A percentile compares a stretch with the other conserved stretches of the same genome.
These are phyloP conservation scores for Pterostichus madidus DNA, from an alignment of 2,888 invertebrate species.

Conservation along the genomic window DNA sequence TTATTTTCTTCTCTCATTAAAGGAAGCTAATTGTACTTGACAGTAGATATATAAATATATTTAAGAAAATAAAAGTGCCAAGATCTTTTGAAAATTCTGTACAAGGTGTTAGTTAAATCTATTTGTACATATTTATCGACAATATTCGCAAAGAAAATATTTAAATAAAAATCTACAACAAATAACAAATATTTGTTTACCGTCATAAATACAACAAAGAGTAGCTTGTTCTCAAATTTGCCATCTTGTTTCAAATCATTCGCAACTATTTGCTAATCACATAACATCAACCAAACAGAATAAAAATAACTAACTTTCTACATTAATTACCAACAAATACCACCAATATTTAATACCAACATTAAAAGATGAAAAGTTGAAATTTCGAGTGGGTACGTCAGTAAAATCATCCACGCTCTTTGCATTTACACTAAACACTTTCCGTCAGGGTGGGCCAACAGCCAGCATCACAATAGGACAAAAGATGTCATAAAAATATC, in stretches of 20 bases:
- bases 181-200: slow-evolving; percentile 50
- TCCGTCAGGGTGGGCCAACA: slow-evolving; percentile 48
- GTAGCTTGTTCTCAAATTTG: slow-evolving; percentile 48
- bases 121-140: slow-evolving; percentile 56
- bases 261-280: slow-evolving; percentile 47
- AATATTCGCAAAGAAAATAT: slow-evolving; percentile 15
- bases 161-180: slow-evolving; percentile 40
- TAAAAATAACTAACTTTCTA: not conserved
- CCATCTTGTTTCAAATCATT: slow-evolving; percentile 32
- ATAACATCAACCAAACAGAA: not conserved
- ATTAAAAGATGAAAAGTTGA: not conserved
- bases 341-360: not conserved
- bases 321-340: not conserved
- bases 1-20: no score
- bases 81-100: not conserved
- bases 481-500: slow-evolving; percentile 71
- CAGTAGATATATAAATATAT: no score
- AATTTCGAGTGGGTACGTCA: not conserved
- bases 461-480: slow-evolving; percentile 64
- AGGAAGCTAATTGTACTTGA: no score
- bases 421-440: slow-evolving; percentile 42
- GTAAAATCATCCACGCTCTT: slow-evolving; percentile 46
- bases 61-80: no score
- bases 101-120: slow-evolving; percentile 14
- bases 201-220: slow-evolving; percentile 34